These are phyloP conservation scores for Neoscelio sp. DNA, from an alignment of 2,888 invertebrate genomes.

Conservation along the genomic window DNA sequence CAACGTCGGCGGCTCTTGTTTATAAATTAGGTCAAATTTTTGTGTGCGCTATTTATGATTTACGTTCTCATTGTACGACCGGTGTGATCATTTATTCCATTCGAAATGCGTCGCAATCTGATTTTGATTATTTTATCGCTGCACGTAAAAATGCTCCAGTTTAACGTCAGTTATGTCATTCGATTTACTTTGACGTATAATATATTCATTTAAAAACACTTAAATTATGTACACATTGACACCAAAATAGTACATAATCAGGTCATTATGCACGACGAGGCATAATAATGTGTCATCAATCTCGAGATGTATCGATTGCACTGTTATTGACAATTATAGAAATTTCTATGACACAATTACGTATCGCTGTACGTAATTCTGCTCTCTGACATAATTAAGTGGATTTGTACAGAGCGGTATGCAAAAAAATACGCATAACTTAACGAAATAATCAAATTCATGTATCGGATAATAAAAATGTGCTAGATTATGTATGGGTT, in stretches of 20 bases:
- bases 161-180: no score
- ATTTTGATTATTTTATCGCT: no score
- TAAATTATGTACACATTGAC: conserved; percentile 53
- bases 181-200: no score
- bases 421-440: conserved; percentile 46
- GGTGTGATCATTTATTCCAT: no score
- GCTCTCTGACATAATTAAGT: conserved; percentile 29
- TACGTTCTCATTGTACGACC: no score
- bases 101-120: no score
- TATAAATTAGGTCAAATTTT: no score
- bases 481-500: conserved; percentile 31
- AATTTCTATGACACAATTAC: conserved; percentile 20
- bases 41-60: no score
- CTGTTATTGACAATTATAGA: conserved; percentile 45
- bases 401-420: conserved; percentile 11
- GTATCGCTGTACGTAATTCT: conserved; percentile 10
- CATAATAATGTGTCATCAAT: conserved; percentile 51
- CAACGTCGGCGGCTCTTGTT: no score
- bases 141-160: no score
- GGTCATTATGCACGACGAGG: conserved; percentile 50
- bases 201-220: conserved; percentile 15
- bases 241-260: conserved; percentile 52
- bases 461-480: conserved; percentile 45
- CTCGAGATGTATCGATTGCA: conserved; percentile 52
- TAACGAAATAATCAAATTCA: conserved; percentile 59